These are phyloP conservation scores for Phodopus roborovskii DNA, from an alignment of 2,113 vertebrate genomes.

Conservation along the genomic window DNA sequence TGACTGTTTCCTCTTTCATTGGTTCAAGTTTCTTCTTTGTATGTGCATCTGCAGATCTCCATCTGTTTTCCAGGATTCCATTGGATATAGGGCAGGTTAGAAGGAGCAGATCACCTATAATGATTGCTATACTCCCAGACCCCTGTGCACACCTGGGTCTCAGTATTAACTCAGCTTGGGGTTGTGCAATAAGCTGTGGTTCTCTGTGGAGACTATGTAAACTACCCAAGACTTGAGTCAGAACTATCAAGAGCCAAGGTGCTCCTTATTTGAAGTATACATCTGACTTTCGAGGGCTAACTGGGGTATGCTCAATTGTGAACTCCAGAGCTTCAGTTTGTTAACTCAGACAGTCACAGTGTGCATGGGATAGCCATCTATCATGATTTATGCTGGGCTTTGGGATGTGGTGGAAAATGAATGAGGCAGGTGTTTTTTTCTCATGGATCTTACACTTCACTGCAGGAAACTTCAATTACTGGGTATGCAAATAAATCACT, in stretches of 20 bases:
- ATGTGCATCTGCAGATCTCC: background rate
- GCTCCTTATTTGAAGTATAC: background rate
- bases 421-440: background rate
- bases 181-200: background rate
- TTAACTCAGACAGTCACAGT: background rate
- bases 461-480: background rate
- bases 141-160: background rate
- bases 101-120: background rate
- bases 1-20: conserved; percentile 51
- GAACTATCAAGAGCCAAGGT: background rate
- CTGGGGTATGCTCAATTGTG: background rate
- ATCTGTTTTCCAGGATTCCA: background rate
- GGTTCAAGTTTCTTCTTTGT: conserved; percentile 58
- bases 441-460: background rate
- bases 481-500: conserved; percentile 1
- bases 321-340: background rate
- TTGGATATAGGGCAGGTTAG: background rate
- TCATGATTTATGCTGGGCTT: background rate
- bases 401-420: background rate
- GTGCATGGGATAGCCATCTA: no score
- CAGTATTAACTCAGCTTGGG: background rate
- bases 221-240: background rate
- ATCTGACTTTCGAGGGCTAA: background rate
- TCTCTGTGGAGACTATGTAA: background rate
- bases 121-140: no score